Evolutionary conservation across 2,113 vertebrate species (phyloP).

Genomic region (Cyrtonyx montezumae): DNA sequence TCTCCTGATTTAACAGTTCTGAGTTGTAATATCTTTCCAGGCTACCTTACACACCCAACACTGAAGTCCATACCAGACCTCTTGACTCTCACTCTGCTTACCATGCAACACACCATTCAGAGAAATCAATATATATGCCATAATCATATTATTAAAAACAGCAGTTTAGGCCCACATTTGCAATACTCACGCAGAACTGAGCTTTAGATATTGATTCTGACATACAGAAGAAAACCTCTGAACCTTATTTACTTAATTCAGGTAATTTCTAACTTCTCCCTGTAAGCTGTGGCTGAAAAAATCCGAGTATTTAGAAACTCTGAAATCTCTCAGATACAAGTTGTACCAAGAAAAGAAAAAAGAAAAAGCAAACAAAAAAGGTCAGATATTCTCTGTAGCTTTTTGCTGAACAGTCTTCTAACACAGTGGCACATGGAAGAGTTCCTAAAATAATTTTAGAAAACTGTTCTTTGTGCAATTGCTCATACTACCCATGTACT

Average conservation of each 20-base stretch:
- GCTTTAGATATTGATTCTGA: background rate
- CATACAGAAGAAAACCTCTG: background rate
- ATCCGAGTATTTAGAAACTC: background rate
- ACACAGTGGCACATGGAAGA: background rate
- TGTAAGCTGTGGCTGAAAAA: background rate
- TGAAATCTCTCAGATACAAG: too few species aligned
- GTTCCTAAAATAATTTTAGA: background rate
- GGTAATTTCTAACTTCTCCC: background rate
- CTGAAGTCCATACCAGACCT: background rate
- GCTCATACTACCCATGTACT: background rate
- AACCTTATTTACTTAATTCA: background rate
- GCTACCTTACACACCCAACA: background rate
- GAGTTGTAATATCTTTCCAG: background rate
- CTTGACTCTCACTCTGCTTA: background rate
- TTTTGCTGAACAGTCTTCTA: background rate
- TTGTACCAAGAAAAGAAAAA: background rate
- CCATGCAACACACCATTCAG: background rate
- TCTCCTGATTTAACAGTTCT: background rate
- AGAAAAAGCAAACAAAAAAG: background rate
- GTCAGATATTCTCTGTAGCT: background rate
- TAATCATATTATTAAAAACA: background rate
- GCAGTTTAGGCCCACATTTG: background rate
- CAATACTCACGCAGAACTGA: background rate
- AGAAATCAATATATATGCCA: background rate
- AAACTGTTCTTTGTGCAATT: background rate